Base-by-base conservation (phyloP, 53 echinoderm and acorn worm genomes). In the Crossaster papposus region DNA sequence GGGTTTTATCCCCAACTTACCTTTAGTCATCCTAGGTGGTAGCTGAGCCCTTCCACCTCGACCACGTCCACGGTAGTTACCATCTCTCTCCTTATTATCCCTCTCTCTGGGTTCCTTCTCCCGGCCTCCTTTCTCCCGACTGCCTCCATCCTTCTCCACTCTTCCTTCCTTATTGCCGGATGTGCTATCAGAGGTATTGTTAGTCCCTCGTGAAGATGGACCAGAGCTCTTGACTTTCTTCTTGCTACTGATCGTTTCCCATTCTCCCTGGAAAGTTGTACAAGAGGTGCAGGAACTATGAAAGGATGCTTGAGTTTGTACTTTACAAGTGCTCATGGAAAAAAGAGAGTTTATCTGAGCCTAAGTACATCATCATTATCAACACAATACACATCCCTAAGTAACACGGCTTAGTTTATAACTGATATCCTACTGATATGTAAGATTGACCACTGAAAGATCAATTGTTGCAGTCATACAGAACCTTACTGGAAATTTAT, bases 21-120 rank as follows among this genome's bases (percentile, higher is more conserved):
- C 99, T 94, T 95, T 96, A 51, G 97, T 90, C 99, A 99, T 99
- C 70, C 99, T 90, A 3, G 99, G 99, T 26, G 99, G 99, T 24
- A 97, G 88, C 64, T 92, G 96, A 14, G 96, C 99, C 64, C 95
- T 78, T 24, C 95, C 93, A 32, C 95, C 95, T 80, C 96, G 90
- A 29, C 96, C 96, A 30, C 93, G 77, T 26, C 96, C 91, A 77
- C 81, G 86, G 65, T 91, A 83, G 78, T 65, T 85, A 2, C 90
- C 83, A 37, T 90, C 90, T 77, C 90, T 71, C 75, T 90, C 90
- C 77, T 90, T 90, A 55, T 73, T 72, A 74, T 88, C 92, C 51
- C 82, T 88, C 38, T 92, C 79, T 30, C 85, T 50, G 2, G 87
- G 44, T 75, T 91, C 87, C 72, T 81, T 87, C 17, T 91, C 91